Evolutionary conservation across 2,888 invertebrate genomes (phyloP), one percentile per base, ranked within the genome.

Genomic region (Drosophila colorata): DNA sequence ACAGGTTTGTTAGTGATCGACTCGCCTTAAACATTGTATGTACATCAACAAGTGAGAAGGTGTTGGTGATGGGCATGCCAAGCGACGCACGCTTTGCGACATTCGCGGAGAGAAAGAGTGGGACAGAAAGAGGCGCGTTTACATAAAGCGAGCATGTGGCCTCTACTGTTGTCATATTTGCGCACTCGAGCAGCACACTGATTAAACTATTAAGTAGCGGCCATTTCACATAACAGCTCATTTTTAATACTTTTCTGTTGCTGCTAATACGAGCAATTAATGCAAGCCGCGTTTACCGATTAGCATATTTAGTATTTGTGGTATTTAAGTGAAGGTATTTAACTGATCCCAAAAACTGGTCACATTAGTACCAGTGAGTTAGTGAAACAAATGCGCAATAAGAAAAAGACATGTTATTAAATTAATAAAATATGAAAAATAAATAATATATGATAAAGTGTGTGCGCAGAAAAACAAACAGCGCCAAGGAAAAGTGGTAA

Each of bases 241-340:
- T 25, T 38, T 37, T 51, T 40, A 51, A 25, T 38, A 18, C 28
- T 8, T 38, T 38, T 38, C 11, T 13, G 16, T 37, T 23, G 35
- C 23, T 23, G 25, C 37, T 25, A 38, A 38, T 51, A 25, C 25
- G 5, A 25, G 13, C 18, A 25, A 18, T 38, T 28, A 28, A 40
- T 28, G 18, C n/a, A n/a, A 28, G n/a, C 14, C 14, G 14, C 23
- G 14, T 14, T 23, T 11, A 31, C 16, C 16, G 38, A 38, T 51
- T 7, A 4, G 14, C 9, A 16, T 13, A 3, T 33, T 33, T 33
- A 13, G 33, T 33, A 38, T 38, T 14, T 14, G 7, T 38, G 14
- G 49, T 16, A 38, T 51, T 38, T 51, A 14, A 37, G 2, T 14
- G 14, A 18, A 8, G 25, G 49, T 23, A 28, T 28, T 51, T 35